These are phyloP conservation scores for Myocastor coypus DNA, from an alignment of 2,113 vertebrate species.

Conservation along the genomic window DNA sequence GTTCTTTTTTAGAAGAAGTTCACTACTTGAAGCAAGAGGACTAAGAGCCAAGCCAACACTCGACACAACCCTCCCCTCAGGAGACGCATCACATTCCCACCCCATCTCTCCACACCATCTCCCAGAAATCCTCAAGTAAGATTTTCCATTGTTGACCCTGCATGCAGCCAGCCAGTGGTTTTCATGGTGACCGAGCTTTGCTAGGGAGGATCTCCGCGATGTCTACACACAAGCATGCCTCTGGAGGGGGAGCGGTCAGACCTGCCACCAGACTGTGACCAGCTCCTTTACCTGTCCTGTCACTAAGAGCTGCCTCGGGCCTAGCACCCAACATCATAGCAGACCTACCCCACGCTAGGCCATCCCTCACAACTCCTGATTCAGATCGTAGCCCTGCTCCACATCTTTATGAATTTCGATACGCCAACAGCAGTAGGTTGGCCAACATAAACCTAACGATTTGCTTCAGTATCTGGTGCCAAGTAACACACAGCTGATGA, in stretches of 20 bases:
- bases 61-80: neutral
- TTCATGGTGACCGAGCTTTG: neutral
- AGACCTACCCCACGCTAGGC: neutral
- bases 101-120: neutral
- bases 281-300: neutral
- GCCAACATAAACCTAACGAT: constrained; percentile 70
- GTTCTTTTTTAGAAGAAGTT: neutral
- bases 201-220: neutral
- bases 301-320: neutral
- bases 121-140: neutral
- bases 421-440: neutral
- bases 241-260: constrained; percentile 34
- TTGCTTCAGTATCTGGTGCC: constrained; percentile 59
- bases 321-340: neutral
- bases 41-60: neutral
- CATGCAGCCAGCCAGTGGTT: neutral
- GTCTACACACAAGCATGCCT: neutral
- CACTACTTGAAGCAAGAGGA: neutral
- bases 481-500: constrained; percentile 75
- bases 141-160: constrained; percentile 3
- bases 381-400: constrained; percentile 21
- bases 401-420: neutral
- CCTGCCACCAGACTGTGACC: neutral
- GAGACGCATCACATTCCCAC: neutral
- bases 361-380: neutral